A percentile compares a stretch with the other conserved stretches of the same genome.
Conservation (phyloP, 1,140 invertebrate genomes). For the Campoletis sonorensis region DNA sequence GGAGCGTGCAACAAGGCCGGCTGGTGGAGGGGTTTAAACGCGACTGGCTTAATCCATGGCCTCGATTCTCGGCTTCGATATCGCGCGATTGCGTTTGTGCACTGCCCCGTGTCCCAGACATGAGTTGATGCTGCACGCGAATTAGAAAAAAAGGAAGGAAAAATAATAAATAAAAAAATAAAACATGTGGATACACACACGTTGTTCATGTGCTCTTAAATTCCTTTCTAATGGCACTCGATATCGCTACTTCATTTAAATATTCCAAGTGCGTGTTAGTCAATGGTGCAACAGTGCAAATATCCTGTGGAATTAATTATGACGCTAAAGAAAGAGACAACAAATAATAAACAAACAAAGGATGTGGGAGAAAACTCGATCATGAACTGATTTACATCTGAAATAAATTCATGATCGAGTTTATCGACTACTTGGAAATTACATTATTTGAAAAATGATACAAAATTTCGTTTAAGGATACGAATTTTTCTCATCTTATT, state of each 20-base stretch:
- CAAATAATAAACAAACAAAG: background rate
- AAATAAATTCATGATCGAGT: too few species aligned
- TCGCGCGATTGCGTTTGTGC: slow-evolving; percentile 1
- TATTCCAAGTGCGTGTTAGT: background rate
- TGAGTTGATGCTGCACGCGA: slow-evolving; percentile 3
- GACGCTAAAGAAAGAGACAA: background rate
- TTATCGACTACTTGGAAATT: too few species aligned
- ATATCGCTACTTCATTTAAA: background rate
- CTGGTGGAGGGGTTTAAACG: background rate
- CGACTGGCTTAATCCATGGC: background rate
- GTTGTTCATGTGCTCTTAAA: background rate
- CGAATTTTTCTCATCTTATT: too few species aligned
- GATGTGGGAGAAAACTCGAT: background rate
- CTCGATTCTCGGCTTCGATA: slow-evolving; percentile 4
- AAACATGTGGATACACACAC: background rate
- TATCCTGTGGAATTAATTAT: slow-evolving; percentile 2
- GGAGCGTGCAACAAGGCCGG: background rate
- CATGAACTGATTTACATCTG: background rate
- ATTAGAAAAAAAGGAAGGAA: background rate
- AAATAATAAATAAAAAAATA: background rate
- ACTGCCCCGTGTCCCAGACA: background rate
- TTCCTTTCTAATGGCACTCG: background rate
- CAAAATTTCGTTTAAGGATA: too few species aligned
- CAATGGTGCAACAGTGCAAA: background rate
- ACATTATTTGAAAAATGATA: too few species aligned